A percentile compares a stretch with the other conserved stretches of the same genome.
Evolutionary conservation across 2,797 vertebrate genomes (phyloP).

Genomic region (Chloroceryle amazona): DNA sequence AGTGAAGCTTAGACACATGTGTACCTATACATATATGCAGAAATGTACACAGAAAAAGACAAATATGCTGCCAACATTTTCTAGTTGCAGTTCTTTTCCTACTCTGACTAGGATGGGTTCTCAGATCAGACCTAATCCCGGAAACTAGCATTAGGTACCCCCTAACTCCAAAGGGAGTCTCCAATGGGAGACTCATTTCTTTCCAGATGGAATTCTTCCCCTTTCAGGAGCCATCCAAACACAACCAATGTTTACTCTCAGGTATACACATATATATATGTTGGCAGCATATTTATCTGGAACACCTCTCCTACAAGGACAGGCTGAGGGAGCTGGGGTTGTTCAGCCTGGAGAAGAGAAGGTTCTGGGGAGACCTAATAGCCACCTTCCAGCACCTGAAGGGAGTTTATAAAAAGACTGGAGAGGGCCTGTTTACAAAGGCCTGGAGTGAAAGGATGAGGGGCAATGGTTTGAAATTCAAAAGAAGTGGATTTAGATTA

Average conservation of each 20-base stretch:
- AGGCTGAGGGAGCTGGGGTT: too few relatives aligned
- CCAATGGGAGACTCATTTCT: neutral
- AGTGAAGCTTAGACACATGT: rapidly evolving
- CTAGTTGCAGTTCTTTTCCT: neutral
- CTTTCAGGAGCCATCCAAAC: neutral
- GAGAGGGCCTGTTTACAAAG: too few relatives aligned
- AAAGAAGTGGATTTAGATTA: too few relatives aligned
- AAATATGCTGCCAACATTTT: neutral
- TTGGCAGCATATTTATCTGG: too few relatives aligned
- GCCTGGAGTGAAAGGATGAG: too few relatives aligned
- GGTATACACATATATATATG: neutral
- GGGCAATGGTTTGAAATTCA: too few relatives aligned
- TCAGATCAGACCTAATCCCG: neutral
- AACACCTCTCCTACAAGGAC: too few relatives aligned
- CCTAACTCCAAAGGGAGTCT: neutral
- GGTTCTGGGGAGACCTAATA: too few relatives aligned
- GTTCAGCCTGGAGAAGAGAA: too few relatives aligned
- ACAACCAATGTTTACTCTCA: neutral
- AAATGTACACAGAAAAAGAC: neutral
- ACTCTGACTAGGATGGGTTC: neutral
- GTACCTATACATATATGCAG: rapidly evolving
- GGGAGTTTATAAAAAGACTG: too few relatives aligned
- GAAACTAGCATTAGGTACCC: neutral
- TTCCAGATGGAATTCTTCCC: neutral
- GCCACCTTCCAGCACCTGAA: too few relatives aligned